Evolutionary conservation across 2,888 invertebrate genomes (phyloP), one percentile per base, ranked within the genome.

Genomic region (Trilocha varians): DNA sequence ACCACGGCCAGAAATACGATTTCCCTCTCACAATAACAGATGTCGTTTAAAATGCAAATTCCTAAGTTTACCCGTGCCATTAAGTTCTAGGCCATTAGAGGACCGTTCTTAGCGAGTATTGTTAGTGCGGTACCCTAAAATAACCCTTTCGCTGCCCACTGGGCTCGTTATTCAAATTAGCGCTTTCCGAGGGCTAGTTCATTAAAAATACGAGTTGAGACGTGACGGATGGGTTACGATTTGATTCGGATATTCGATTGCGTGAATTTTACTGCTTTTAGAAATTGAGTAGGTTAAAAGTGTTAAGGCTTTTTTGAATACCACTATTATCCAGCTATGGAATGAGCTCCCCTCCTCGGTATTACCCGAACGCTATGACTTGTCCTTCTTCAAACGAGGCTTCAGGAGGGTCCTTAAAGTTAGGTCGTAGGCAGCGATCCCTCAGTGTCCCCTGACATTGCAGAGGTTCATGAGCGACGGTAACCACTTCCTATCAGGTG

Each of bases 151-250:
- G 53, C 45, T 47, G 50, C 40, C 46, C 42, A 45, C 35, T 50
- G 45, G 47, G 49, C 47, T 59, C 62, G 58, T 69, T 76, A 77
- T 78, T 76, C 70, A 76, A 78, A 77, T 78, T 64, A 69, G 65
- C 59, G 53, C 50, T 65, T 49, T 48, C 51, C 56, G 42, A 38
- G 25, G 36, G 53, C 25, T 49, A 57, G 62, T 62, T 74, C 70
- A 77, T 79, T 78, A 76, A 78, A 79, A 79, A 78, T 72, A 54
- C 74, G 72, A 65, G 39, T 32, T 38, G 38, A 13, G 35, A 34
- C 38, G 13, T 18, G 32, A n/a, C 35, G 42, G 38, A 18, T 44
- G 51, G 49, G 51, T 54, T 49, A 56, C 50, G 55, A 57, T 53
- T 48, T 44, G 43, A 11, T 33, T 15, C 14, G 39, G 42, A 57